Evolutionary conservation across 2,888 invertebrate genomes (phyloP).

Genomic region (Lasioglossum vierecki): DNA sequence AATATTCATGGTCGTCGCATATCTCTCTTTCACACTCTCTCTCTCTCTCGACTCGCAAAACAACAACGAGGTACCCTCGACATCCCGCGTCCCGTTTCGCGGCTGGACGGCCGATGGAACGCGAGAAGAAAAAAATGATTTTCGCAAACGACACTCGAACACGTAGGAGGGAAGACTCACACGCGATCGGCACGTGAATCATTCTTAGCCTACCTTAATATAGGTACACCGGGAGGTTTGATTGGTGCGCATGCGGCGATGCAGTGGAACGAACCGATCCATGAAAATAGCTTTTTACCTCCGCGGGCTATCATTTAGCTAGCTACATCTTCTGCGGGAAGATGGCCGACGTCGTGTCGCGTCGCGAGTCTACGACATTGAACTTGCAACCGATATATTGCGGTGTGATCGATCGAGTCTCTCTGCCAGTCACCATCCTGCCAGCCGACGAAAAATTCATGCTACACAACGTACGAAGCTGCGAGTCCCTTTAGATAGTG

Average conservation of each 20-base stretch:
- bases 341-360: not conserved
- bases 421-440: conserved; percentile 3
- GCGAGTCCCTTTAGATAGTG: not conserved
- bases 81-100: not conserved
- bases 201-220: conserved; percentile 48
- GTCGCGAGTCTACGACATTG: conserved; percentile 1
- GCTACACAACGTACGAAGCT: not conserved
- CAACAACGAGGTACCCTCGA: not conserved
- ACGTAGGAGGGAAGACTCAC: conserved; percentile 27
- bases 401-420: conserved; percentile 4
- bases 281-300: conserved; percentile 16
- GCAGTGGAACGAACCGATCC: conserved; percentile 24
- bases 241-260: conserved; percentile 28
- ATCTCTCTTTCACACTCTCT: not conserved
- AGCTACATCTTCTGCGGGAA: conserved; percentile 22
- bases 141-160: conserved; percentile 24
- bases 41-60: not conserved
- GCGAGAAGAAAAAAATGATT: conserved; percentile 19
- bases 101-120: not conserved
- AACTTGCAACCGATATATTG: conserved; percentile 9
- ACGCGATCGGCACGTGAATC: conserved; percentile 14
- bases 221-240: conserved; percentile 38
- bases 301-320: not conserved
- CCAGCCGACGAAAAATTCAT: not conserved
- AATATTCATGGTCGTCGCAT: conserved; percentile 44